Percentiles rank a stretch among this genome's conserved stretches.
phyloP scores from a whole-genome alignment of 2,888 invertebrate species.

The Heliconius aoede region DNA sequence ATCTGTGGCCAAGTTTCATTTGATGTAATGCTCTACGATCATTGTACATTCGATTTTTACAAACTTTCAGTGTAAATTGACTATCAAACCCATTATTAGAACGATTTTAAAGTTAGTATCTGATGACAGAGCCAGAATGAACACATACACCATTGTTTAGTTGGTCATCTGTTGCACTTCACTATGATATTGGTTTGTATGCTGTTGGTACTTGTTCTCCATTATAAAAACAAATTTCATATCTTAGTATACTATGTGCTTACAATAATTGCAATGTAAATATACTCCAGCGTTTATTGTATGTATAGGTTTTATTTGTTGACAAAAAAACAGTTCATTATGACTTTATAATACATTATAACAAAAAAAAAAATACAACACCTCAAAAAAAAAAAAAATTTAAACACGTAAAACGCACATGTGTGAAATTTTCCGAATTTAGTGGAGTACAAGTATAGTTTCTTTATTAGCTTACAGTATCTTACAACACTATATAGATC shows the following conservation, averaged over 20 bases:
- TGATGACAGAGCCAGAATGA: neutral
- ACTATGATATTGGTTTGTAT: slow-evolving; percentile 1
- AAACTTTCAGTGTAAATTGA: slow-evolving; percentile 32
- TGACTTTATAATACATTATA: neutral
- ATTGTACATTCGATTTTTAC: slow-evolving; percentile 21
- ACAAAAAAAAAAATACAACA: neutral
- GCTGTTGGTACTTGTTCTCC: slow-evolving; percentile 20
- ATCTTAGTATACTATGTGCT: neutral
- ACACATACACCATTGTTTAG: slow-evolving; percentile 1
- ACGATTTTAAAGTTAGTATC: neutral
- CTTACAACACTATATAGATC: neutral
- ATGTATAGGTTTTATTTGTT: neutral
- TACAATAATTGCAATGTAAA: neutral
- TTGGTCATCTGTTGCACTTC: slow-evolving; percentile 21
- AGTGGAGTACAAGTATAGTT: neutral
- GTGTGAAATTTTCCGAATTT: neutral
- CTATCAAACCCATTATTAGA: slow-evolving; percentile 7
- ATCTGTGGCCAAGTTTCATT: slow-evolving; percentile 40
- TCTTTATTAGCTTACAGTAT: neutral
- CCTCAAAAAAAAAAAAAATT: neutral
- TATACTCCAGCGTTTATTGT: neutral
- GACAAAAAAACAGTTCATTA: neutral
- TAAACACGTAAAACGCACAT: neutral
- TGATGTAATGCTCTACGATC: slow-evolving; percentile 37
- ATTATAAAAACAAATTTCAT: slow-evolving; percentile 4